Conservation (phyloP, 1,140 invertebrate species). For the Brachionus asplanchnoidis region DNA sequence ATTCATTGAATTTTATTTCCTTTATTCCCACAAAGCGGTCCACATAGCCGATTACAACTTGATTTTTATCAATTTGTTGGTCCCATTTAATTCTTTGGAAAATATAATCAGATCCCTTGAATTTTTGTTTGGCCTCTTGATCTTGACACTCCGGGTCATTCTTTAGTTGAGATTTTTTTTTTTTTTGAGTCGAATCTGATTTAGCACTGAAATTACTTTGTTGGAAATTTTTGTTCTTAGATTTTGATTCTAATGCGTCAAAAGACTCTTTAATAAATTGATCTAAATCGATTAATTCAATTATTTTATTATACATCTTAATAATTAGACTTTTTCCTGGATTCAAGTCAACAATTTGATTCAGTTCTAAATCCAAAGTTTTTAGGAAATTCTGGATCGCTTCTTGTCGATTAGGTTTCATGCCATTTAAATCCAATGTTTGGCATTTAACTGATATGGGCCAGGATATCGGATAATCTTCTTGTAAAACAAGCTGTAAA, state of each 20-base stretch:
- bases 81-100: slow-evolving; percentile 39
- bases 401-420: slow-evolving; percentile 12
- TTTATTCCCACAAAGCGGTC: slow-evolving; percentile 37
- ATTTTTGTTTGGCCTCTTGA: slow-evolving; percentile 7
- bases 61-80: not conserved
- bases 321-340: not conserved
- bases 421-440: not conserved
- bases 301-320: not conserved
- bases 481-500: not conserved
- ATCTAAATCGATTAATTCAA: not conserved
- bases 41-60: slow-evolving; percentile 35
- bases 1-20: slow-evolving; percentile 40
- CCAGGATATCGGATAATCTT: slow-evolving; percentile 8
- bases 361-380: not conserved
- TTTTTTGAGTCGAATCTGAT: not conserved
- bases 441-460: not conserved
- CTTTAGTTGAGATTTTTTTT: not conserved
- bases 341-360: slow-evolving; percentile 6
- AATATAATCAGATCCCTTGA: slow-evolving; percentile 32
- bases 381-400: not conserved
- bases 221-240: not conserved
- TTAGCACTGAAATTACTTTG: not conserved
- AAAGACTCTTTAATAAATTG: not conserved
- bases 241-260: not conserved
- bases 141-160: not conserved